These are phyloP conservation scores for Oenanthe melanoleuca DNA, from an alignment of 2,113 vertebrate species.

Conservation along the genomic window DNA sequence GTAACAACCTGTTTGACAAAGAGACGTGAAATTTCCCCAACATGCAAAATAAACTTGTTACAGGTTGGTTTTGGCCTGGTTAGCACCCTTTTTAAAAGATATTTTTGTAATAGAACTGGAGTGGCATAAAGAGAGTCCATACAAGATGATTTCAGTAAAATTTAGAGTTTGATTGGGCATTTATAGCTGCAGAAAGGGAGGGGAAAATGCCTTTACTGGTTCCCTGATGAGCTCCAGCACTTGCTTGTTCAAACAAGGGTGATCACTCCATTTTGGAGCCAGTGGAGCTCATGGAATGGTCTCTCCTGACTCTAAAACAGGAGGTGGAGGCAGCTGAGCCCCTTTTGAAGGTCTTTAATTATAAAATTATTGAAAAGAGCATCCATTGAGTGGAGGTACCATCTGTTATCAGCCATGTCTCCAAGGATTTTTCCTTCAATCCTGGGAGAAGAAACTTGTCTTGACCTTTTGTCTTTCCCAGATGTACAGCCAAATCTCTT, in stretches of 20 bases:
- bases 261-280: background rate
- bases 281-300: fast-evolving
- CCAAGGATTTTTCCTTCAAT: background rate
- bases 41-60: background rate
- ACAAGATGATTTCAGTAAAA: background rate
- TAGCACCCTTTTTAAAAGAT: background rate
- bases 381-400: background rate
- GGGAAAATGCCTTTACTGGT: background rate
- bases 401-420: background rate
- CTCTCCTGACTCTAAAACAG: background rate
- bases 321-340: background rate
- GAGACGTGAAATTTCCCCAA: background rate
- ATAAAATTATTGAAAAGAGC: background rate
- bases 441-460: background rate
- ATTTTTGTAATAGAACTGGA: background rate
- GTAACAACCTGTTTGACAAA: background rate
- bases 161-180: background rate
- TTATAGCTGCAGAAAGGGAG: background rate
- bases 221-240: background rate
- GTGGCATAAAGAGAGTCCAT: background rate
- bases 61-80: background rate
- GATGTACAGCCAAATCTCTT: background rate
- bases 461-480: background rate
- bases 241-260: background rate
- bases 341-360: background rate